Base-by-base conservation (phyloP, 1,140 invertebrate genomes). In the Augochlora pura region DNA sequence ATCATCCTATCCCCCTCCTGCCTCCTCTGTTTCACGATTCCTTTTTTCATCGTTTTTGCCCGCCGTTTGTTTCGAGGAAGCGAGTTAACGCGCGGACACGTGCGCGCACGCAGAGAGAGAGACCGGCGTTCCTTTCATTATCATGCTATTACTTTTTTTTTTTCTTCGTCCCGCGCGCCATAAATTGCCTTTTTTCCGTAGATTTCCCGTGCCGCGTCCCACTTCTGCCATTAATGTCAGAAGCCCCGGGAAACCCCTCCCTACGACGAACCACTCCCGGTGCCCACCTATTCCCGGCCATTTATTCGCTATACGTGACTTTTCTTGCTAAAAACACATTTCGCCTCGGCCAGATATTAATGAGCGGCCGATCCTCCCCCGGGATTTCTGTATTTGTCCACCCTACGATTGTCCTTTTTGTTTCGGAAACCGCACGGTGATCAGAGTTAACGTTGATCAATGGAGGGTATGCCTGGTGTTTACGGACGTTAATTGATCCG, bases 181-280 rank as follows among this genome's bases (percentile, higher is more conserved):
- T 91, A 89, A 90, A 90, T 91, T 88, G 89, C 88, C 87, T 86
- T 90, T 89, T n/a, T 90, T 88, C 85, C 86, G 81, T 87, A 83
- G 88, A 81, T 89, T 89, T 81, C 80, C 81, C 76, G 83, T 88
- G 87, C 88, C 89, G 84, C 86, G 88, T 91, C 87, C 89, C 88
- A 90, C 89, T 91, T 89, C 87, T 90, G 86, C 89, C 84, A 90
- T 90, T 90, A 90, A 91, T 87, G 89, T 91, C 89, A 89, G 70
- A 60, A 69, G 63, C 60, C 38, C 69, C n/a, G n/a, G n/a, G n/a
- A 63, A 52, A 54, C 67, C 64, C 68, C 70, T 69, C 77, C 76
- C 78, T 16, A 27, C 25, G 16, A 7, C n/a, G n/a, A 25, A 23
- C 25, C 39, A 67, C 66, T 59, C 39, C 60, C 38, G n/a, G n/a